Conservation (phyloP, 2,113 vertebrate species). For the Saccopteryx leptura region DNA sequence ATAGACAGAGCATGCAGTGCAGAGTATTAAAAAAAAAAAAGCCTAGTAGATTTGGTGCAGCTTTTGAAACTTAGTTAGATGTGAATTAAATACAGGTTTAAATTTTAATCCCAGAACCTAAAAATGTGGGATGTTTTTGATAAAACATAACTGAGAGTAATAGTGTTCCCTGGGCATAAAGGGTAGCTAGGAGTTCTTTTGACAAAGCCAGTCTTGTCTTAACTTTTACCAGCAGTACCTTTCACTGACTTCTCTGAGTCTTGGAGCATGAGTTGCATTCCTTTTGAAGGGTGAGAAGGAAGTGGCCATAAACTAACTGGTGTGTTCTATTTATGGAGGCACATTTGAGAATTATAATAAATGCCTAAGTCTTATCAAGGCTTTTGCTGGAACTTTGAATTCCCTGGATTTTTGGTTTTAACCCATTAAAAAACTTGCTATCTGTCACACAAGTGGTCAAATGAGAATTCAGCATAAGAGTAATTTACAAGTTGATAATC, state of each 20-base stretch:
- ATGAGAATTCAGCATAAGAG: conserved; percentile 42
- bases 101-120: conserved; percentile 88
- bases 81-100: conserved; percentile 89
- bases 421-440: conserved; percentile 55
- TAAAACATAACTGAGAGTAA: conserved; percentile 85
- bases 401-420: conserved; percentile 61
- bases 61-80: conserved; percentile 92
- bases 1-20: conserved; percentile 91
- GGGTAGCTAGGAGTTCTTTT: conserved; percentile 80
- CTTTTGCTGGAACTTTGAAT: conserved; percentile 63
- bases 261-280: background rate
- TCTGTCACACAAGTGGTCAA: conserved; percentile 38
- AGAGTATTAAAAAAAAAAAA: conserved; percentile 86
- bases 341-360: conserved; percentile 20
- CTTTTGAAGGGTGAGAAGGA: conserved; percentile 22
- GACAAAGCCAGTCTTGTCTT: conserved; percentile 67
- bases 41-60: conserved; percentile 91
- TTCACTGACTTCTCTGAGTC: conserved; percentile 43
- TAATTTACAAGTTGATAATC: conserved; percentile 39
- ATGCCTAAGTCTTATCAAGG: conserved; percentile 51
- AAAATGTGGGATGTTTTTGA: conserved; percentile 89
- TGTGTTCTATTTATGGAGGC: background rate
- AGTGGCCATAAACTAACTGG: background rate
- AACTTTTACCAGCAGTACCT: conserved; percentile 63
- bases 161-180: conserved; percentile 83